These are phyloP conservation scores for Naja naja DNA, from an alignment of 2,113 vertebrate genomes.

Conservation along the genomic window DNA sequence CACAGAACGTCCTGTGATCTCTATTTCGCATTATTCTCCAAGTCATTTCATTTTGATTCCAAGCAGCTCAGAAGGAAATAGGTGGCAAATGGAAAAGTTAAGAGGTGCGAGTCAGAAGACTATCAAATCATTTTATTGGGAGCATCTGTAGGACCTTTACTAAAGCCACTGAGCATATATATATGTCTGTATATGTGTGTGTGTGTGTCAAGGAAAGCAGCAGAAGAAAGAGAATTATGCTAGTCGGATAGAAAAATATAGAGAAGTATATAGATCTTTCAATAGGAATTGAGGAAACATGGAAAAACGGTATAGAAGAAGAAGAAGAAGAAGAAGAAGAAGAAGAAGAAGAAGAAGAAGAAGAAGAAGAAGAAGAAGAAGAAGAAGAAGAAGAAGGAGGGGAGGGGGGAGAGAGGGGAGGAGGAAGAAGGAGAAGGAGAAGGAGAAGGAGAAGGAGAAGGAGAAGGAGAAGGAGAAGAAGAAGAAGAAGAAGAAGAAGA, in stretches of 20 bases:
- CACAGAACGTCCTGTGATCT: constrained; percentile 12
- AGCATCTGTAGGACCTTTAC: background rate
- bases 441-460: too few relatives aligned
- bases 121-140: constrained; percentile 19
- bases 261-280: background rate
- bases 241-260: background rate
- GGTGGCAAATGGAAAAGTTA: constrained; percentile 29
- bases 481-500: too few relatives aligned
- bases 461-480: too few relatives aligned
- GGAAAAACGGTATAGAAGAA: background rate
- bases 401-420: too few relatives aligned
- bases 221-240: too few relatives aligned
- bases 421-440: too few relatives aligned
- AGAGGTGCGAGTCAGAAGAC: constrained; percentile 10
- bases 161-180: background rate
- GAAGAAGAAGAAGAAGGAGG: too few relatives aligned
- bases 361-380: too few relatives aligned
- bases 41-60: constrained; percentile 54
- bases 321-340: too few relatives aligned
- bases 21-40: constrained; percentile 22
- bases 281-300: background rate
- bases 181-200: background rate
- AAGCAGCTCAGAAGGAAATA: constrained; percentile 31
- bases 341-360: too few relatives aligned
- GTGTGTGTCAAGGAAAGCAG: too few relatives aligned